Evolutionary conservation across 2,888 invertebrate genomes (phyloP), one percentile per base, ranked within the genome.

Genomic region (Lagria hirta): DNA sequence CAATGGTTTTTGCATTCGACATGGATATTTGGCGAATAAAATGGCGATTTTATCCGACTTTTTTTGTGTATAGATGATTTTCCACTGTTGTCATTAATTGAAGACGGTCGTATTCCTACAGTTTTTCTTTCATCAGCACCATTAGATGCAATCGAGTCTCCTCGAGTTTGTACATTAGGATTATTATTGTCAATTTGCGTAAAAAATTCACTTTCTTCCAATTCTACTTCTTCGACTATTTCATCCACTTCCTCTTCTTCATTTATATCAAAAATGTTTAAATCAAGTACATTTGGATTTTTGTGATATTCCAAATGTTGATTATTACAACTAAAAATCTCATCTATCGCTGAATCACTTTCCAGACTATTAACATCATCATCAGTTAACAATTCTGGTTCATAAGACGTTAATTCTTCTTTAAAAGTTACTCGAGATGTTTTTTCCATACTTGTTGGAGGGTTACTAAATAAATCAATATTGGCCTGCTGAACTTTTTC

Each of bases 401-500:
- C 78, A 48, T 73, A 77, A 27, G 74, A 72, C 32, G 75, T 73
- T 37, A 77, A 58, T 54, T 73, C 71, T 14, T 72, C 65, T 21
- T 71, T 72, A 57, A 78, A 78, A 42, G 72, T 73, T 0, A 77
- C 76, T 62, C 70, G 75, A 4, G 65, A 57, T 21, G 56, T 50
- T 49, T 64, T 62, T n/a, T 49, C 49, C 15, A 46, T 36, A 28
- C 4, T 41, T 18, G 38, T 24, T 18, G 30, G 33, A 13, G 47
- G 42, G 30, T 54, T 58, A 30, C 68, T 70, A 49, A 75, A 74
- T 7, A 78, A 60, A 55, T 71, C 73, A 46, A 72, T 68, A 58
- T 78, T 78, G 22, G 78, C 78, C 57, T 74, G 71, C 57, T 73
- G 73, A 8, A 78, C 71, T 65, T 75, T 77, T 55, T 77, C 75